A percentile compares a stretch with the other conserved stretches of the same genome.
These are phyloP conservation scores for Apodemus speciosus DNA, from an alignment of 2,113 vertebrate genomes.

Conservation along the genomic window DNA sequence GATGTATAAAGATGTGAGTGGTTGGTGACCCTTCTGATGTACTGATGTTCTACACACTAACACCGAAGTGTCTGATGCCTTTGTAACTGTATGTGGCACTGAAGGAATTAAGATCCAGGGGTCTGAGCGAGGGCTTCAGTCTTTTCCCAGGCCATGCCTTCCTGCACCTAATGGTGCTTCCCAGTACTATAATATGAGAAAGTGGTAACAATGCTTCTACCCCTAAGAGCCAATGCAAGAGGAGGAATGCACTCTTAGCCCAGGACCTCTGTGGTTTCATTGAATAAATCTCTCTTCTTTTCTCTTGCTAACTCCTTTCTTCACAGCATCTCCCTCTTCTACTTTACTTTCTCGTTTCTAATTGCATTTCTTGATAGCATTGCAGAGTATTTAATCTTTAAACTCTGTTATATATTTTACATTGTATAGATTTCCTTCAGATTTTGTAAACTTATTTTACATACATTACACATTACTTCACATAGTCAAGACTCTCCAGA, in stretches of 20 bases:
- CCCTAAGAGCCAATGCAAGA: neutral
- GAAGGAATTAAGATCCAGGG: too few relatives aligned
- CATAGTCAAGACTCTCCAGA: neutral
- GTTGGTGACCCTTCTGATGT: neutral
- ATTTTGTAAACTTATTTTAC: neutral
- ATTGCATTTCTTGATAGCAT: neutral
- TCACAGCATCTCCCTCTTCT: neutral
- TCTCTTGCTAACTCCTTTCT: neutral
- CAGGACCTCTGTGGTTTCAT: neutral
- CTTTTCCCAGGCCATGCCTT: neutral
- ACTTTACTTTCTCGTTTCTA: neutral
- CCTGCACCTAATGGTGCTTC: neutral
- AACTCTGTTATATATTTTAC: neutral
- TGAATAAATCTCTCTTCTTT: neutral
- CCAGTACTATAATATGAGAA: neutral
- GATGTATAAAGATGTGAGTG: neutral
- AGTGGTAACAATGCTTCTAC: neutral
- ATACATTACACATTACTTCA: neutral
- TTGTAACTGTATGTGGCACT: neutral
- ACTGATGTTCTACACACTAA: neutral
- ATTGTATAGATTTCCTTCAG: neutral
- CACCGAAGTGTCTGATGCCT: neutral
- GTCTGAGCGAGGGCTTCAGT: neutral
- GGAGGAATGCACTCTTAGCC: neutral
- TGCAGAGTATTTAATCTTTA: neutral